phyloP scores from a whole-genome alignment of 2,888 invertebrate genomes.

The Drosophila rellima region DNA sequence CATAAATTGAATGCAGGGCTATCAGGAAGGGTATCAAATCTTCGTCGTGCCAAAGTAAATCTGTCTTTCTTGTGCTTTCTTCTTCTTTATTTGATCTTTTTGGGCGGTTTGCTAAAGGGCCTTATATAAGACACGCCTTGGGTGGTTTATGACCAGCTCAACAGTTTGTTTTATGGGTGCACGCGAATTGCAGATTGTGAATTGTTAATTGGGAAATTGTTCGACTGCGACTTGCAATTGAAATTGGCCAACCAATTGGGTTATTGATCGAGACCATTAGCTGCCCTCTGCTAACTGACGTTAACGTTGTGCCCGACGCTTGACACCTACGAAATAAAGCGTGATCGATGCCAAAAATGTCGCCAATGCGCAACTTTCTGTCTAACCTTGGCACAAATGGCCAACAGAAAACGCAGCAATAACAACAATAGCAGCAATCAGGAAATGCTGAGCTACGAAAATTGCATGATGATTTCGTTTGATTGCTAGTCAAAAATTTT shows the following conservation, averaged over 20 bases:
- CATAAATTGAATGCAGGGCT: neutral
- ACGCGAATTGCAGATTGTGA: conserved; percentile 38
- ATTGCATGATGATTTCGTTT: conserved; percentile 47
- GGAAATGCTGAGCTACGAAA: conserved; percentile 44
- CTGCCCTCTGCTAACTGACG: conserved; percentile 41
- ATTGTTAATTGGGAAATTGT: conserved; percentile 28
- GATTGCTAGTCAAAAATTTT: conserved; percentile 44
- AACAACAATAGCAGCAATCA: conserved; percentile 12
- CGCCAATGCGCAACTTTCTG: conserved; percentile 37
- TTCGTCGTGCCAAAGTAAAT: neutral
- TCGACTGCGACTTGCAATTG: conserved; percentile 54
- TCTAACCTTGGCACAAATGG: conserved; percentile 72
- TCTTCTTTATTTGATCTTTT: conserved; percentile 11
- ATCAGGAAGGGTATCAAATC: neutral
- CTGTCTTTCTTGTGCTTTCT: neutral
- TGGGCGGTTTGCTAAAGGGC: conserved; percentile 53
- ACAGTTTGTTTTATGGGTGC: conserved; percentile 30
- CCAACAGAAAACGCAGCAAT: neutral
- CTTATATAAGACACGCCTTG: conserved; percentile 72
- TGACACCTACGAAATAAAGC: conserved; percentile 76
- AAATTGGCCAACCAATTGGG: conserved; percentile 21
- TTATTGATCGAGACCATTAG: conserved; percentile 54
- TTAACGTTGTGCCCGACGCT: conserved; percentile 21
- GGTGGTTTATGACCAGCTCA: conserved; percentile 63
- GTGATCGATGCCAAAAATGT: conserved; percentile 50